Evolutionary conservation across 1,140 invertebrate genomes (phyloP), one percentile per base, ranked within the genome.

Genomic region (Neodiprion fabricii): DNA sequence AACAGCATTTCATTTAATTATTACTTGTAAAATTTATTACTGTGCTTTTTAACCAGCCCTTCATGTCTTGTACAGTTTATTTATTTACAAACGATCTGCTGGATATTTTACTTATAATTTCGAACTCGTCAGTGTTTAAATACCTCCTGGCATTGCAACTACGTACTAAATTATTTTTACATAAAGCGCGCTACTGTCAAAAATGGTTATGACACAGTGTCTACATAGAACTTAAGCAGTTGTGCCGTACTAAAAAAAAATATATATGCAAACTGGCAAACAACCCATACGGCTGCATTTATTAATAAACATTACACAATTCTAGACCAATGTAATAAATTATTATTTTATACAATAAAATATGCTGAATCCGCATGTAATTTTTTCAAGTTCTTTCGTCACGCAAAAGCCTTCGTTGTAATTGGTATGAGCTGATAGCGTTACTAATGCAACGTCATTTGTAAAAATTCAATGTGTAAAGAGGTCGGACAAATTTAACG

Each of bases 1-100:
- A 80, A 75, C 72, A 76, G 78, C 73, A 76, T 74, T 76, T 72
- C 40, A 71, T 65, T 69, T 70, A 48, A 74, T 40, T 49, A 69
- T 68, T 74, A 67, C 73, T 74, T 28, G 66, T 74, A 48, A 73
- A 80, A 81, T 77, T 77, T 76, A 61, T 61, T 61, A 3, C 53
- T 17, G 53, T 61, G 53, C 28, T 61, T 61, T 61, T 61, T 61
- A 17, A 61, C 53, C 53, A 61, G 53, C 53, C 11, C n/a, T 12
- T 61, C 53, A 17, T 61, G 53, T 61, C 53, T 61, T 61, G 53
- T 61, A 61, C 53, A 61, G 53, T 61, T 40, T 61, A 61, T 61
- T 61, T 61, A 61, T 61, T 61, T 61, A 61, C 53, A 61, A 61
- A 61, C 53, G 9, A 61, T 17, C 11, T 61, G 53, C 53, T 61